Evolutionary conservation across 35 echinoderm and acorn worm genomes (phyloP), one percentile per base, ranked within the genome.

Genomic region (Heliocidaris tuberculata): DNA sequence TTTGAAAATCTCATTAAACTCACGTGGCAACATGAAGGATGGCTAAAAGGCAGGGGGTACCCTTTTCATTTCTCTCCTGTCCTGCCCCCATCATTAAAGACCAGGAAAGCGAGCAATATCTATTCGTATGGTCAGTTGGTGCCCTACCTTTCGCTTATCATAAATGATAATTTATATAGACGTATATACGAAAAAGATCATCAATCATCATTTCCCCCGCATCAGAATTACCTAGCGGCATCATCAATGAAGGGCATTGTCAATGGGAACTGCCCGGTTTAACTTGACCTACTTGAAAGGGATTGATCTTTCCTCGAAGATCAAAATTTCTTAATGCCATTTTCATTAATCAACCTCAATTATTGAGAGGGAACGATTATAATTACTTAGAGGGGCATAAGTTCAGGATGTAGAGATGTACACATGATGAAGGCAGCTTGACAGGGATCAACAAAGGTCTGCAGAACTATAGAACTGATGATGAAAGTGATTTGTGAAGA

Each of bases 91-190:
- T 27, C 65, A 24, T 78, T 78, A 19, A 78, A 78, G 65, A 27
- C 27, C 65, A n/a, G 21, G 27, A 7, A n/a, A 6, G 27, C 17
- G 4, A 78, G 65, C 65, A 78, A 78, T 78, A n/a, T 24, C 27
- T 78, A 6, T 4, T 24, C 21, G 65, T n/a, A 78, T 78, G 65
- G 65, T 78, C 65, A 78, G 27, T 78, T 27, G 19, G 4, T 24
- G 17, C 15, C 17, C 15, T 24, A 19, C 60, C 60, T 78, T 7
- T 24, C 27, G 6, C 5, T 78, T 78, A 78, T 24, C 65, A 78
- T 78, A n/a, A 78, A 78, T n/a, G 65, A 78, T 78, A n/a, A 78
- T 78, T 78, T 78, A 78, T 78, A 78, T 78, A 78, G 17, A n/a
- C 65, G 65, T 78, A 27, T 78, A 27, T 27, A 24, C 65, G 21